phyloP scores from a whole-genome alignment of 1,140 invertebrate genomes.

The Adoxophyes honmai region DNA sequence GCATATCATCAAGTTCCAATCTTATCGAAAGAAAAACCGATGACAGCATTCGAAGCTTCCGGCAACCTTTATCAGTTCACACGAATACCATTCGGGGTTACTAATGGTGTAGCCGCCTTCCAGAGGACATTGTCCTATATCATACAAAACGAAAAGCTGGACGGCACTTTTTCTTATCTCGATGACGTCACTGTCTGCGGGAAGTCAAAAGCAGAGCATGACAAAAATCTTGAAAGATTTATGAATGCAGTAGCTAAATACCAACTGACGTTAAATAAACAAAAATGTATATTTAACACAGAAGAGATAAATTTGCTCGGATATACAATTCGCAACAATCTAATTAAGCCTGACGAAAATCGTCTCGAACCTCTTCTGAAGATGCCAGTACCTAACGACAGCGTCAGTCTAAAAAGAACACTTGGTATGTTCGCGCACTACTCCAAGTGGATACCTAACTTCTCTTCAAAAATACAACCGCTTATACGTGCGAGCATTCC shows the following conservation, averaged over 20 bases:
- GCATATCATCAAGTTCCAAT: conserved; percentile 18
- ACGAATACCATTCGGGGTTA: too few relatives aligned
- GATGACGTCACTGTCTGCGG: conserved; percentile 26
- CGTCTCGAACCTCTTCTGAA: too few relatives aligned
- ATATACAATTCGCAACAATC: too few relatives aligned
- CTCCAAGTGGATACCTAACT: too few relatives aligned
- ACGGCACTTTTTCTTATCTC: conserved; percentile 20
- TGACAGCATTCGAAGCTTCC: conserved; percentile 18
- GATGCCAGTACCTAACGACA: too few relatives aligned
- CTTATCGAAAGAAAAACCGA: conserved; percentile 16
- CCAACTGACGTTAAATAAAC: conserved; percentile 11
- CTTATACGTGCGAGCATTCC: too few relatives aligned
- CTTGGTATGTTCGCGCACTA: too few relatives aligned
- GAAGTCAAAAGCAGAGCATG: conserved; percentile 19
- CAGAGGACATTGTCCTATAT: neutral
- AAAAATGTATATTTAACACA: conserved; percentile 16
- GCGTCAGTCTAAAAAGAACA: too few relatives aligned
- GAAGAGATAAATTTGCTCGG: too few relatives aligned
- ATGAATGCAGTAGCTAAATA: neutral
- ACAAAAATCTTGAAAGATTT: conserved; percentile 16
- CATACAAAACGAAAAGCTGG: conserved; percentile 18
- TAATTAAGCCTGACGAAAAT: too few relatives aligned
- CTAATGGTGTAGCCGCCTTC: conserved; percentile 18
- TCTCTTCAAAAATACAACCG: too few relatives aligned
- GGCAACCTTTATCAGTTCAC: too few relatives aligned